phyloP scores from a whole-genome alignment of 2,113 vertebrate genomes.

The Plecotus auritus region DNA sequence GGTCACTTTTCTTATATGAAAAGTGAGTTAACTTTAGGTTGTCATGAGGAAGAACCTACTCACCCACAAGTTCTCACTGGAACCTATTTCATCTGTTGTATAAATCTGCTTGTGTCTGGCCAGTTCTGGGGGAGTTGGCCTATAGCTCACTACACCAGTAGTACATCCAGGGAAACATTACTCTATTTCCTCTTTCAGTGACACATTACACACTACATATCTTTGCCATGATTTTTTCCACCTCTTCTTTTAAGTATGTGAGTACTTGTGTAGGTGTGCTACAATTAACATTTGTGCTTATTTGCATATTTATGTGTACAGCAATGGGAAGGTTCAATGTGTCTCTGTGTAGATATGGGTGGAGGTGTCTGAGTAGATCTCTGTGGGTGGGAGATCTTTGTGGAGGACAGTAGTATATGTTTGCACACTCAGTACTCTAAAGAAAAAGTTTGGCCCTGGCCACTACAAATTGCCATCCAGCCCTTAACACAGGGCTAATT shows the following conservation, averaged over 20 bases:
- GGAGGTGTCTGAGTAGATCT: constrained; percentile 42
- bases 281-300: constrained; percentile 41
- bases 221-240: constrained; percentile 52
- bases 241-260: constrained; percentile 49
- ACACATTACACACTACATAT: constrained; percentile 35
- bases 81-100: neutral
- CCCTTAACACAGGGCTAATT: neutral
- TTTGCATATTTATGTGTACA: constrained; percentile 42
- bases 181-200: constrained; percentile 2
- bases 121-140: neutral
- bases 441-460: constrained; percentile 1
- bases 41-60: neutral
- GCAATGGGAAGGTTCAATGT: constrained; percentile 16
- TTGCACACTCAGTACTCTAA: neutral
- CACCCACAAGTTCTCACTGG: neutral
- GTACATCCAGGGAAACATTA: neutral
- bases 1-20: neutral
- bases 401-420: constrained; percentile 7
- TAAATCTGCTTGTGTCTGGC: neutral
- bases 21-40: neutral
- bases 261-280: constrained; percentile 48
- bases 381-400: constrained; percentile 20
- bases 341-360: constrained; percentile 38
- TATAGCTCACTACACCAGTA: neutral
- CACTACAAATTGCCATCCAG: neutral